Evolutionary conservation across 2,113 vertebrate species (phyloP).

Genomic region (Caretta caretta): DNA sequence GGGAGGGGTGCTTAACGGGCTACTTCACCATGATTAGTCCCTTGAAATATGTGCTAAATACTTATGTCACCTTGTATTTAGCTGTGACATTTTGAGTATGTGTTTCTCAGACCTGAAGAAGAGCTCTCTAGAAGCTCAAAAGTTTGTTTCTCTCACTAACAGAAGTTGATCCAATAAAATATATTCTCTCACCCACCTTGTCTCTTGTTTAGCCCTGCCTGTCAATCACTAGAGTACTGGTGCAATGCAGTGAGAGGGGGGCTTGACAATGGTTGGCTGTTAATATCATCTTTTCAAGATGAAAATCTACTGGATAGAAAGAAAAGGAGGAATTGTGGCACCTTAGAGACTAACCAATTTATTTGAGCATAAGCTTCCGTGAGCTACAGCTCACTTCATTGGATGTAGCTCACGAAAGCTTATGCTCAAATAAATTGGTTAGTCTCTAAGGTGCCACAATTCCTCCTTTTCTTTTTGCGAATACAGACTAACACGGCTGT

Average conservation of each 20-base stretch:
- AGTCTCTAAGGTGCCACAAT: too few relatives aligned
- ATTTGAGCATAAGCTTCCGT: too few relatives aligned
- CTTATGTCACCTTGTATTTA: not conserved
- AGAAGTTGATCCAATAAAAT: not conserved
- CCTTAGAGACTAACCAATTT: too few relatives aligned
- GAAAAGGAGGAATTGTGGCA: too few relatives aligned
- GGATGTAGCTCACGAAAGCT: too few relatives aligned
- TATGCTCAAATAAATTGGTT: too few relatives aligned
- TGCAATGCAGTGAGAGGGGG: not conserved
- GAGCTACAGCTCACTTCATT: too few relatives aligned
- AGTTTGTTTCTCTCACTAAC: not conserved
- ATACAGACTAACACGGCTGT: too few relatives aligned
- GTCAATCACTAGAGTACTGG: accelerated
- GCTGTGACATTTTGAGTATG: not conserved
- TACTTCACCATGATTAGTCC: not conserved
- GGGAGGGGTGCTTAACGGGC: not conserved
- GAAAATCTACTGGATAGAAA: not conserved
- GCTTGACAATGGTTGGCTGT: not conserved
- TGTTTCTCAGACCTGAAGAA: not conserved
- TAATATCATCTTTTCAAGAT: not conserved
- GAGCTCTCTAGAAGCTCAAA: not conserved
- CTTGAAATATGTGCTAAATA: not conserved
- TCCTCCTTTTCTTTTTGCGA: too few relatives aligned
- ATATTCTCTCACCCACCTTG: not conserved
- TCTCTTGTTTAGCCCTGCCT: not conserved